Conservation (phyloP, 2,113 vertebrate species). For the Gracilinanus agilis region DNA sequence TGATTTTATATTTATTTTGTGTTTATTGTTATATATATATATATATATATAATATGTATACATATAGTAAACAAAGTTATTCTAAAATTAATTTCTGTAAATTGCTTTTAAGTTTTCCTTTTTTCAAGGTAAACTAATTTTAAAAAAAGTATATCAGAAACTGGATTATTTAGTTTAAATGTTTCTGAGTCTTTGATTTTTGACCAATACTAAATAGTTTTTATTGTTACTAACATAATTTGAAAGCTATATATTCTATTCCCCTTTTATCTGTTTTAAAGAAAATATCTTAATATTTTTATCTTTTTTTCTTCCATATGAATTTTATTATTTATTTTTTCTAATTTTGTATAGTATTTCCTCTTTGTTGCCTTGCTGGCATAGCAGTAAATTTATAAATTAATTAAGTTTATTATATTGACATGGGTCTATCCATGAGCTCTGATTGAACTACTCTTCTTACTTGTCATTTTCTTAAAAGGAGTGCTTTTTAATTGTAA, state of each 20-base stretch:
- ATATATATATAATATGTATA: too few relatives aligned
- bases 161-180: not conserved
- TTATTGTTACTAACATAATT: not conserved
- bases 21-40: too few relatives aligned
- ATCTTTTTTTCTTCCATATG: not conserved
- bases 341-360: not conserved
- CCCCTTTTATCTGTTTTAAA: too few relatives aligned
- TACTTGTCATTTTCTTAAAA: not conserved
- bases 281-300: not conserved
- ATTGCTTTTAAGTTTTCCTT: not conserved
- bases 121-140: not conserved
- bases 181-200: not conserved
- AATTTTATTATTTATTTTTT: not conserved
- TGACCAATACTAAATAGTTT: not conserved
- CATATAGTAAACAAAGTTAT: too few relatives aligned
- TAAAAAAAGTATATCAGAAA: not conserved
- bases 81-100: not conserved
- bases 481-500: not conserved
- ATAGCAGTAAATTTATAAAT: not conserved
- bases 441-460: not conserved
- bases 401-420: not conserved
- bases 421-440: not conserved
- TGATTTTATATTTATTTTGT: too few relatives aligned
- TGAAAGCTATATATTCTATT: not conserved
- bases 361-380: not conserved